Conservation (phyloP, 2,113 vertebrate species). For the Odobenus rosmarus region DNA sequence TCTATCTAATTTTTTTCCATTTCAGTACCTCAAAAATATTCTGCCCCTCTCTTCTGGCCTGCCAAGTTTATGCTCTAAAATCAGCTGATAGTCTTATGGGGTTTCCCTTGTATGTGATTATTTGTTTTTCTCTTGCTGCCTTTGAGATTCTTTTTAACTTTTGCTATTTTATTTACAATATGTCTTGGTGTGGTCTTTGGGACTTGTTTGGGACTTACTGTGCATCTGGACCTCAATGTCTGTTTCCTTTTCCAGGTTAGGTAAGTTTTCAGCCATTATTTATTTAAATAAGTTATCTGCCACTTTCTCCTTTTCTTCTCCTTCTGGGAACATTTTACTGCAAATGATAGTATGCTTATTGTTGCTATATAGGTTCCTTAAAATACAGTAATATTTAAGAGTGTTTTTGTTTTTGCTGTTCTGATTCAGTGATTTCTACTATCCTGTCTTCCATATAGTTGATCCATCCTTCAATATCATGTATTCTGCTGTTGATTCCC, state of each 20-base stretch:
- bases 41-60: background rate
- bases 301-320: background rate
- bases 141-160: background rate
- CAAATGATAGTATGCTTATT: background rate
- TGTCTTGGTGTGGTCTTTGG: background rate
- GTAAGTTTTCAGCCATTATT: background rate
- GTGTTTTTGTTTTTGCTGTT: background rate
- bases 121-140: background rate
- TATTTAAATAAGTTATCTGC: background rate
- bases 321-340: background rate
- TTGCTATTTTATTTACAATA: background rate
- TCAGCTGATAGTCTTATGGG: background rate
- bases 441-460: background rate
- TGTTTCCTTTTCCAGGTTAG: background rate
- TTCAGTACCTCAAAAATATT: background rate
- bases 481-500: background rate
- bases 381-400: background rate
- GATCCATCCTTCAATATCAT: background rate
- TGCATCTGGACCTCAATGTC: background rate
- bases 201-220: background rate
- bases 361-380: background rate
- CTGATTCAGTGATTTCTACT: background rate
- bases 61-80: background rate
- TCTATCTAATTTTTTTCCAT: background rate
- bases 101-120: background rate